Conservation (phyloP, 2,888 invertebrate species). For the Ectemnius continuus region DNA sequence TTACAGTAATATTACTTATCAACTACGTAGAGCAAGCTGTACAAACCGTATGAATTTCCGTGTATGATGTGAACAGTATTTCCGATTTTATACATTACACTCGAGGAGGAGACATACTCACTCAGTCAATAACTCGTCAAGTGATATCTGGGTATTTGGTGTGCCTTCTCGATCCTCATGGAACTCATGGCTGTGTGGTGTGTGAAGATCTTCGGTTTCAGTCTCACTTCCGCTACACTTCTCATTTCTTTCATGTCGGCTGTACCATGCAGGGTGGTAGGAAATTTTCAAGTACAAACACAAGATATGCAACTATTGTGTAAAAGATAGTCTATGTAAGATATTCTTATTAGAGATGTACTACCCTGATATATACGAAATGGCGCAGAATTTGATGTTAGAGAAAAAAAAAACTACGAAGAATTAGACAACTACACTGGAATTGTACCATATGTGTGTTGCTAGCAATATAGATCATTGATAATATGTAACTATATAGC, state of each 20-base stretch:
- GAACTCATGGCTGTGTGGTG: slow-evolving; percentile 73
- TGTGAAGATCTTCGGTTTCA: slow-evolving; percentile 84
- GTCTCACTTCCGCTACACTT: slow-evolving; percentile 86
- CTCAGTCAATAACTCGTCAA: slow-evolving; percentile 78
- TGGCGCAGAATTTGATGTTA: no score
- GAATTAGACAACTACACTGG: no score
- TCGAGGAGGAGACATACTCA: slow-evolving; percentile 71
- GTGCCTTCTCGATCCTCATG: slow-evolving; percentile 73
- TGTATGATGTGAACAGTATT: slow-evolving; percentile 42
- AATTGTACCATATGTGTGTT: no score
- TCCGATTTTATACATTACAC: slow-evolving; percentile 31
- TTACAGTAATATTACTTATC: slow-evolving; percentile 12
- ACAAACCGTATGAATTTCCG: slow-evolving; percentile 59
- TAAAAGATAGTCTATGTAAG: slow-evolving; percentile 39
- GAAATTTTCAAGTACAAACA: slow-evolving; percentile 72
- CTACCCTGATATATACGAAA: no score
- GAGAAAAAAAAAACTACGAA: no score
- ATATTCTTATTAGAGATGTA: background rate
- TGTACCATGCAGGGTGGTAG: slow-evolving; percentile 68
- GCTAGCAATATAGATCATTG: no score
- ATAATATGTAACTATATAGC: background rate
- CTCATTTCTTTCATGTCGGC: slow-evolving; percentile 78
- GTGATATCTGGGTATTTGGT: slow-evolving; percentile 74
- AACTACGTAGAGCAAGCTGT: slow-evolving; percentile 24
- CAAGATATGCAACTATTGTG: slow-evolving; percentile 63